These are phyloP conservation scores for Nettapus auritus DNA, from an alignment of 2,113 vertebrate species.

Conservation along the genomic window DNA sequence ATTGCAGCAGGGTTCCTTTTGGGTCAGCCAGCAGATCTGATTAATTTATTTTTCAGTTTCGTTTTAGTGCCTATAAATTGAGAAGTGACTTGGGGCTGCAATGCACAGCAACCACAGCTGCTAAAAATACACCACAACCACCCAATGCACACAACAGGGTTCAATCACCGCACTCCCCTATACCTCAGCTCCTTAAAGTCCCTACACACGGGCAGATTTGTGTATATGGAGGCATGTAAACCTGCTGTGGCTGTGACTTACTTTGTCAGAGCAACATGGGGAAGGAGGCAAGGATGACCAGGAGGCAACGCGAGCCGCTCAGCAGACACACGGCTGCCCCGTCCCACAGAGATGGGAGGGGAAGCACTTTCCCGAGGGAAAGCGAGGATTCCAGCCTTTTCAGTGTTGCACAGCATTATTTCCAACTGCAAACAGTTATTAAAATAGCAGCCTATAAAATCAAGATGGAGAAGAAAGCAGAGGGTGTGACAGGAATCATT, in stretches of 20 bases:
- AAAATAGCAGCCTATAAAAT: slow-evolving; percentile 21
- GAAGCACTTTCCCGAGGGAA: slow-evolving; percentile 1
- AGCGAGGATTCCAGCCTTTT: not conserved
- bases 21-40: not conserved
- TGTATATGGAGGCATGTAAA: not conserved
- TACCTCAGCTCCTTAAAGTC: not conserved
- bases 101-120: not conserved
- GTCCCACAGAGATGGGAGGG: not conserved
- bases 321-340: not conserved
- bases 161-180: not conserved
- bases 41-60: slow-evolving; percentile 33
- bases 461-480: slow-evolving; percentile 14
- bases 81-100: not conserved
- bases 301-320: not conserved
- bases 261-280: not conserved
- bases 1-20: not conserved
- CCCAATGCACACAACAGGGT: not conserved
- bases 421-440: slow-evolving; percentile 1
- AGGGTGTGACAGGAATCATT: not conserved
- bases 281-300: not conserved
- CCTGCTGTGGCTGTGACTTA: not conserved
- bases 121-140: slow-evolving; percentile 10
- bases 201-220: not conserved
- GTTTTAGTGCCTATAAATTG: not conserved
- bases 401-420: not conserved